Conservation (phyloP, 2,797 vertebrate genomes). For the Distichodus sexfasciatus region DNA sequence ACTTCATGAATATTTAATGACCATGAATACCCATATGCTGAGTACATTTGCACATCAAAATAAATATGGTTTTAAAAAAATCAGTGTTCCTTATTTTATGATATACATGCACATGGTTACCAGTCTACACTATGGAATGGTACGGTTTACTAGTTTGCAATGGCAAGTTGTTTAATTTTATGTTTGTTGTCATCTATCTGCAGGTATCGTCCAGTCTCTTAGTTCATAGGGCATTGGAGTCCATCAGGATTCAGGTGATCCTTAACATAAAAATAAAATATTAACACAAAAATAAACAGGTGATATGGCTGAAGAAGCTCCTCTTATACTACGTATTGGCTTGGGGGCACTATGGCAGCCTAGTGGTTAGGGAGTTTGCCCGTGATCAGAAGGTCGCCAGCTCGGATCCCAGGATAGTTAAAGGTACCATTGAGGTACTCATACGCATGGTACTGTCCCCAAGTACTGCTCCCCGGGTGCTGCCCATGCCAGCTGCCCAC, state of each 20-base stretch:
- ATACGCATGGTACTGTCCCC: too few relatives aligned
- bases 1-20: slow-evolving; percentile 76
- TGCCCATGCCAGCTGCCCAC: too few relatives aligned
- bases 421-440: too few relatives aligned
- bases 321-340: slow-evolving; percentile 28
- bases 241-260: slow-evolving; percentile 25
- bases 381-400: too few relatives aligned
- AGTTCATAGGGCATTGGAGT: slow-evolving; percentile 34
- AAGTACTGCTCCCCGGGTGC: too few relatives aligned
- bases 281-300: slow-evolving; percentile 47
- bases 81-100: slow-evolving; percentile 19
- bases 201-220: too few relatives aligned
- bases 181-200: slow-evolving; percentile 7
- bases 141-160: not conserved
- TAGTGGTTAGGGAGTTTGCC: too few relatives aligned
- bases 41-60: slow-evolving; percentile 74
- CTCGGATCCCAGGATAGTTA: too few relatives aligned
- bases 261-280: slow-evolving; percentile 28
- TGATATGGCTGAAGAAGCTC: slow-evolving; percentile 27
- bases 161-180: too few relatives aligned
- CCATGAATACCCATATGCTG: slow-evolving; percentile 65
- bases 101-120: slow-evolving; percentile 1
- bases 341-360: too few relatives aligned
- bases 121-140: slow-evolving; percentile 10
- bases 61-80: slow-evolving; percentile 61